Conservation (phyloP, 2,113 vertebrate species). For the Oostethus manadensis region DNA sequence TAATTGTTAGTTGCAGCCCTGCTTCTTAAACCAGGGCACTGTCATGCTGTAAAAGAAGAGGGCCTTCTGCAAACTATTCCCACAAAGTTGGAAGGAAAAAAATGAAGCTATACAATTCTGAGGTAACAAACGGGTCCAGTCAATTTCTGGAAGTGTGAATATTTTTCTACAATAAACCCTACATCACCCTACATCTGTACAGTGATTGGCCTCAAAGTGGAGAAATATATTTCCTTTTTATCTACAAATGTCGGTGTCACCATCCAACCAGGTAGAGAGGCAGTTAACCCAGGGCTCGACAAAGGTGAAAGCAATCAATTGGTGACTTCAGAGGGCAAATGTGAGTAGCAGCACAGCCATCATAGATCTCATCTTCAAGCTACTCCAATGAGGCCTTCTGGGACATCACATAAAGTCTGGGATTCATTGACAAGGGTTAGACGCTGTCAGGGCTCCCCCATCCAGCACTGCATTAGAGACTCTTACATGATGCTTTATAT, state of each 20-base stretch:
- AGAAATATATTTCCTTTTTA: slow-evolving; percentile 30
- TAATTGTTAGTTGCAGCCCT: too few relatives aligned
- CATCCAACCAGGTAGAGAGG: slow-evolving; percentile 17
- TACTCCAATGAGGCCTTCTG: slow-evolving; percentile 12
- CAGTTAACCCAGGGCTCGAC: slow-evolving; percentile 23
- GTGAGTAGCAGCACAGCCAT: slow-evolving; percentile 14
- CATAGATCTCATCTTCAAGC: slow-evolving; percentile 43
- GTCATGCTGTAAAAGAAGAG: too few relatives aligned
- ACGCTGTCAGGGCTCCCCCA: slow-evolving; percentile 24
- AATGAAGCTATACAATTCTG: too few relatives aligned
- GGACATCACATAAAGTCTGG: slow-evolving; percentile 25
- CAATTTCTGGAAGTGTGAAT: too few relatives aligned
- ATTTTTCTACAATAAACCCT: neutral
- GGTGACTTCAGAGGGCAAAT: slow-evolving; percentile 17
- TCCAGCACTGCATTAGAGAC: slow-evolving; percentile 22
- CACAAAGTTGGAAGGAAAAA: too few relatives aligned
- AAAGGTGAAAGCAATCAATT: slow-evolving; percentile 54
- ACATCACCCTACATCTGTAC: neutral
- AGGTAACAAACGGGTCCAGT: too few relatives aligned
- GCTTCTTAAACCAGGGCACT: too few relatives aligned
- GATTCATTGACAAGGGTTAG: slow-evolving; percentile 30
- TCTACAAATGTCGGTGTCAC: slow-evolving; percentile 35
- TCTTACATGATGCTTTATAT: slow-evolving; percentile 26
- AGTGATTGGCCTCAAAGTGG: slow-evolving; percentile 26
- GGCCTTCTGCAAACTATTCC: too few relatives aligned